These are phyloP conservation scores for Pseudorhombus dupliciocellatus DNA, from an alignment of 2,113 vertebrate species.

Conservation along the genomic window DNA sequence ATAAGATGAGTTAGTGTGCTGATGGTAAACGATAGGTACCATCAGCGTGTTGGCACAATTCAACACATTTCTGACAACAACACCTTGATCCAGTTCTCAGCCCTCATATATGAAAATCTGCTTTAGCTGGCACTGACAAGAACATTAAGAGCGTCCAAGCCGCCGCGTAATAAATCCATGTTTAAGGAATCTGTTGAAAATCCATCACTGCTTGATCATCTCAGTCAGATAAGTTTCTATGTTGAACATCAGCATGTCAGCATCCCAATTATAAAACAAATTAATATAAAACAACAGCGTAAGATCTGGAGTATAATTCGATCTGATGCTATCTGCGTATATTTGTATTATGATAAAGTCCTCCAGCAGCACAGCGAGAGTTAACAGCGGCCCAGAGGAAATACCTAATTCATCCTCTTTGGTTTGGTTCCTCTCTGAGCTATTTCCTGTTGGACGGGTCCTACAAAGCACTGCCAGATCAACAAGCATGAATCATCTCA, in stretches of 20 bases:
- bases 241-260: neutral
- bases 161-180: neutral
- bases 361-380: slow-evolving; percentile 37
- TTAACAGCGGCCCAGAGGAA: slow-evolving; percentile 68
- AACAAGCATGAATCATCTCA: slow-evolving; percentile 62
- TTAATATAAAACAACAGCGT: neutral
- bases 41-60: no score
- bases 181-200: neutral
- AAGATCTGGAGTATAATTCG: neutral
- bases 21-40: no score
- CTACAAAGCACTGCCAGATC: slow-evolving; percentile 54
- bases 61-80: no score
- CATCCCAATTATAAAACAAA: neutral
- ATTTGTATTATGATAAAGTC: neutral
- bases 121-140: neutral
- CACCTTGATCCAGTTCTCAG: no score
- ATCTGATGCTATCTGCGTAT: neutral
- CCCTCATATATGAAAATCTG: neutral
- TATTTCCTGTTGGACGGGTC: slow-evolving; percentile 73
- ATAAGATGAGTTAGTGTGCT: no score
- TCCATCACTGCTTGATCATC: neutral
- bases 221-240: neutral
- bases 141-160: neutral
- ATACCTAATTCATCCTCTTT: slow-evolving; percentile 71
- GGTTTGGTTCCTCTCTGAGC: slow-evolving; percentile 61